Evolutionary conservation across 1,140 invertebrate species (phyloP), one percentile per base, ranked within the genome.

Genomic region (Doryteuthis pealeii): DNA sequence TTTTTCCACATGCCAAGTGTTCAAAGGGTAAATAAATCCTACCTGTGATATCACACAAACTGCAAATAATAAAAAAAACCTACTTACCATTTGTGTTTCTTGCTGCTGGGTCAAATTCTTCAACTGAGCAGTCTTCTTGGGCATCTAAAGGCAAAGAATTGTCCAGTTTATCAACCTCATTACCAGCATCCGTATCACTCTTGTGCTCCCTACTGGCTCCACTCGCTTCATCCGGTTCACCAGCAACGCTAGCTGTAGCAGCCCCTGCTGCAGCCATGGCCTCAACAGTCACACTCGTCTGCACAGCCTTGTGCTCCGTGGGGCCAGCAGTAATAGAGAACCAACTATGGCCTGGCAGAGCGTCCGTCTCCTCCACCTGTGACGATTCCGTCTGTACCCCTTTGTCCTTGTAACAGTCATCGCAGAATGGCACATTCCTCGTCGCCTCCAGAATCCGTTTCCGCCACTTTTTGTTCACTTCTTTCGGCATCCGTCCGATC

Each of bases 361-460:
- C 30, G 6, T 68, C 66, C 6, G 30, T 32, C n/a, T 68, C 66
- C n/a, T 68, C 66, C 26, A 68, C 66, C n/a, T 18, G 30, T 5
- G 22, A 18, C 18, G 26, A 22, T 30, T 68, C 66, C 5, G 66
- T 68, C 12, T 68, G 66, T 5, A 33, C 30, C 15, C 66, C 28
- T 33, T 68, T 68, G 10, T 68, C 66, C 22, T 68, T 68, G 31
- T 68, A 30, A 22, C 22, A 8, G 18, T 32, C 28, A 33, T 68
- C 66, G 22, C 30, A 33, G 22, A 31, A 68, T 18, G 66, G 32
- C 8, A 26, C 12, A 18, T 68, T 68, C 28, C 30, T 28, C 30
- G 66, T 68, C 6, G 66, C 66, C 18, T 68, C 66, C 66, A 68
- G 28, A 18, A 31, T 33, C 31, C 66, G 66, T 68, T 68, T 68